Percentiles rank a stretch among this genome's conserved stretches.
phyloP scores from a whole-genome alignment of 92 coral and sea anemone species.

The Epizoanthus rinbou region DNA sequence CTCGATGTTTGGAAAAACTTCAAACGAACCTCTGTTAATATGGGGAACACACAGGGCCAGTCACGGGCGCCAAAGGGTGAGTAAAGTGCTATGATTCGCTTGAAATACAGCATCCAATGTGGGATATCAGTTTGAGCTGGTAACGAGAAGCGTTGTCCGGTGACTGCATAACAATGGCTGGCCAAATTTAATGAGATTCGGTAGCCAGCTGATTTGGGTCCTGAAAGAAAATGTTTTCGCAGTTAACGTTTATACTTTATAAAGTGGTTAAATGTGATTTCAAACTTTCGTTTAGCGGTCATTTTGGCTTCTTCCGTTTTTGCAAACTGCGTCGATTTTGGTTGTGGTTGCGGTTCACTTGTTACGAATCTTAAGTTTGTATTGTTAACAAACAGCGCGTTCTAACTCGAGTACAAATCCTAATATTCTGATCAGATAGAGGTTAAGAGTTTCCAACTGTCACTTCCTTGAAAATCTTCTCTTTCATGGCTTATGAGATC shows the following conservation, averaged over 20 bases:
- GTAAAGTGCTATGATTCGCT: constrained; percentile 2
- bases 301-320: not conserved
- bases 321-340: constrained; percentile 5
- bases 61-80: constrained; percentile 31
- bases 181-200: constrained; percentile 13
- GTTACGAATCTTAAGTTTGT: constrained; percentile 6
- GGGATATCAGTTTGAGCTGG: constrained; percentile 5
- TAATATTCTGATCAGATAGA: not conserved
- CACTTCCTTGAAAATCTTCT: constrained; percentile 21
- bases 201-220: constrained; percentile 21
- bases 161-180: constrained; percentile 26
- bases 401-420: constrained; percentile 5
- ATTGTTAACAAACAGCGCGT: constrained; percentile 24
- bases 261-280: constrained; percentile 18
- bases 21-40: constrained; percentile 3
- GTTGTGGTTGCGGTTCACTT: not conserved
- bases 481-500: not conserved
- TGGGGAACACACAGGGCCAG: constrained; percentile 40
- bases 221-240: constrained; percentile 2
- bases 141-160: constrained; percentile 35
- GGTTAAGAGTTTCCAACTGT: constrained; percentile 5
- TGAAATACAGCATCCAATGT: constrained; percentile 25
- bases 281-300: constrained; percentile 13
- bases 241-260: not conserved
- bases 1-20: constrained; percentile 38